Percentiles rank a stretch among this genome's conserved stretches.
These are phyloP conservation scores for Eilema depressum DNA, from an alignment of 2,888 invertebrate genomes.

Conservation along the genomic window DNA sequence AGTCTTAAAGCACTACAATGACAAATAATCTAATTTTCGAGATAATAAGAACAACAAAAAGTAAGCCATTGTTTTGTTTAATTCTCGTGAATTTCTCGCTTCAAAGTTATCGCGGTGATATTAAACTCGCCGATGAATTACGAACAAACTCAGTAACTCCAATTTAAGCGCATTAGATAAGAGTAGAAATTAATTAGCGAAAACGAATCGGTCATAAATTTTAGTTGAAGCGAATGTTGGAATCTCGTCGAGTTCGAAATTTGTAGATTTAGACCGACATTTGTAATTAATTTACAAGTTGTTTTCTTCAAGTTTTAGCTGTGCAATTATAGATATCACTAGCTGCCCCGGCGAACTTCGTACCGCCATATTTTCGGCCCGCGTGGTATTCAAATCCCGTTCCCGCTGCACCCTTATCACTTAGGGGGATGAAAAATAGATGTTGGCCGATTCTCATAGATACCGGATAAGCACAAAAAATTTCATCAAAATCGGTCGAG, in stretches of 20 bases:
- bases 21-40: conserved; percentile 14
- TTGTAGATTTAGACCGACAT: conserved; percentile 50
- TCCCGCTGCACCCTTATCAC: too few relatives aligned
- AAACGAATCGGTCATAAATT: conserved; percentile 73
- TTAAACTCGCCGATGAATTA: conserved; percentile 64
- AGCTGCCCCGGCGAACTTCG: too few relatives aligned
- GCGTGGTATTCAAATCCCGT: too few relatives aligned
- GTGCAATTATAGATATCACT: conserved; percentile 25
- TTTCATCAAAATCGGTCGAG: too few relatives aligned
- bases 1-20: background rate
- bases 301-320: conserved; percentile 39
- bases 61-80: conserved; percentile 26
- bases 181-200: conserved; percentile 77
- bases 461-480: too few relatives aligned
- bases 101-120: conserved; percentile 54
- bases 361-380: too few relatives aligned
- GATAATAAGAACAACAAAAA: conserved; percentile 22
- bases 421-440: too few relatives aligned
- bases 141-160: conserved; percentile 68
- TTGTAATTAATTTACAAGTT: conserved; percentile 57
- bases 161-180: conserved; percentile 73
- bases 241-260: conserved; percentile 54
- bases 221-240: conserved; percentile 61
- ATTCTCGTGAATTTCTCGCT: conserved; percentile 39
- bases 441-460: too few relatives aligned